Evolutionary conservation across 2,888 invertebrate genomes (phyloP), one percentile per base, ranked within the genome.

Genomic region (Neoitamus cyanurus): DNA sequence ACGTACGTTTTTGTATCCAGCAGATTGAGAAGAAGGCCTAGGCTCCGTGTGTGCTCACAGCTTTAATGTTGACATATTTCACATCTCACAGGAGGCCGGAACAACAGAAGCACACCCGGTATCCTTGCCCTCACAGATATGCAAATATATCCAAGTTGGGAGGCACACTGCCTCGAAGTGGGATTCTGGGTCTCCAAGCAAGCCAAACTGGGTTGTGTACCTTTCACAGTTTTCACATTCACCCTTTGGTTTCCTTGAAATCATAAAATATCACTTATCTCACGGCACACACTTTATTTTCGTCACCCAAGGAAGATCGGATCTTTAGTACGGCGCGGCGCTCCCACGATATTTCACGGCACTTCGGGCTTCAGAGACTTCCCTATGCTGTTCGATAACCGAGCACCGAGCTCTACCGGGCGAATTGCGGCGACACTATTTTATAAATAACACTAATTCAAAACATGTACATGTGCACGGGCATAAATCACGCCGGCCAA

Each of bases 401-500:
- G 58, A 58, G 3, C 9, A 6, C 25, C 15, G 6, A 58, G 1
- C 48, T 6, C 25, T 9, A 58, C 58, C 9, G 25, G 58, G 58
- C 9, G 25, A 58, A 58, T 25, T 58, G 58, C 9, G 58, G 58
- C 30, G 77, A 46, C 77, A 77, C 77, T 77, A 77, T 77, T 77
- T 77, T 77, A 46, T 42, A 77, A 77, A 77, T 46, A 77, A 77
- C 75, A 73, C 73, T 73, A 73, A 73, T 73, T 69, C 69, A 69
- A 15, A 46, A 46, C 46, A 30, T 69, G 69, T 70, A 70, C 70
- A 70, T 70, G 31, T 70, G 70, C 31, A 30, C 70, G 6, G 28
- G 1, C 31, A 70, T 70, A 70, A 70, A 70, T 70, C 70, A 70
- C 31, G 7, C n/a, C n/a, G 46, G 5, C 20, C 58, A 58, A 25